Evolutionary conservation across 2,888 invertebrate genomes (phyloP), one percentile per base, ranked within the genome.

Genomic region (Trachelus iudaicus): DNA sequence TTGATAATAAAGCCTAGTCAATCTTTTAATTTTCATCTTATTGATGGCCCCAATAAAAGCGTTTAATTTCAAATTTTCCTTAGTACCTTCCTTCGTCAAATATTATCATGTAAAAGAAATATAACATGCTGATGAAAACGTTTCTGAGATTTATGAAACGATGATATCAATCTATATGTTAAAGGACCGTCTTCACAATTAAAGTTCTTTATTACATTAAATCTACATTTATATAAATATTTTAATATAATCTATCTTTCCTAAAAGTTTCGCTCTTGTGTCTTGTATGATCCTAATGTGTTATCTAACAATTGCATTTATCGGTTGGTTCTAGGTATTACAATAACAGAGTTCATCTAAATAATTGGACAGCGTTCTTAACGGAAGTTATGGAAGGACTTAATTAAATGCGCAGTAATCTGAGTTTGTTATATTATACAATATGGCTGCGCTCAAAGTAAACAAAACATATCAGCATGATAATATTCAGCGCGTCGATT

Each of bases 191-290:
- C n/a, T 13, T 12, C 30, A 76, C 75, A 75, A 76, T 73, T 68
- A 78, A 75, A 73, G 37, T 76, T 75, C 73, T 78, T 78, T 78
- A 78, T 78, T 78, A 78, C 40, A 78, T 76, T 73, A 69, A 35
- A 78, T 76, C 78, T 78, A 78, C 78, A 78, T 68, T 78, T 34
- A 78, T 78, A 78, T 78, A 78, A 78, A 78, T 78, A 78, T 75
- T 73, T 76, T 73, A 78, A 76, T 75, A 78, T 78, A 78, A 76
- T 78, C 73, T 75, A 68, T 40, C 69, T 69, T 71, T 34, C 35
- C 33, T 69, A 71, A 78, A 34, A 23, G 56, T 31, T 77, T 56
- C 30, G 71, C 33, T 75, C 56, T 40, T 78, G 71, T 69, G 73
- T 75, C 73, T 76, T 69, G 68, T 35, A 37, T 71, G 71, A 73